Percentiles rank a stretch among this genome's conserved stretches.
Conservation (phyloP, 2,888 invertebrate species). For the Coelopa pilipes region DNA sequence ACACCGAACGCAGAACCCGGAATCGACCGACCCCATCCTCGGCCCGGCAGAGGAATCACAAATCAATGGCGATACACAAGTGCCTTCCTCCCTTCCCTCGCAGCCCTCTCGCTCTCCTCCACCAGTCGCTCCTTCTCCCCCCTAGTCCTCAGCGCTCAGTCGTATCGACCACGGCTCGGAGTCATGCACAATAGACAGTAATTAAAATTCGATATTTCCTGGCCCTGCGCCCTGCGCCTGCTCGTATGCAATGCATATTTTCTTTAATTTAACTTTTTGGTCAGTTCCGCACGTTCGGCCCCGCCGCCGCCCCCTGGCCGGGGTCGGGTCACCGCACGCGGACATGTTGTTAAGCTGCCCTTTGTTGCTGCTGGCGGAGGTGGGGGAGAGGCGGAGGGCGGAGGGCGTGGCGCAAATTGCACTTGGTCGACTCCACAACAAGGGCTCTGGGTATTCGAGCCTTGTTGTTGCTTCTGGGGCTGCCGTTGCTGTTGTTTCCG, state of each 20-base stretch:
- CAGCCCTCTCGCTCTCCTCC: neutral
- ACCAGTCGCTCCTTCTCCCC: neutral
- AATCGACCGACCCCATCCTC: no score
- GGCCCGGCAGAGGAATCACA: no score
- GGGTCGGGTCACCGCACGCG: no score
- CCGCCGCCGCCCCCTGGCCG: no score
- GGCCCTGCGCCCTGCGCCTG: slow-evolving; percentile 22
- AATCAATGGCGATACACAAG: no score
- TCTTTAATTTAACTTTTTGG: slow-evolving; percentile 39
- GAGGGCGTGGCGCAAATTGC: no score
- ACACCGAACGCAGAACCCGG: no score
- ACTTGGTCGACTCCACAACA: no score
- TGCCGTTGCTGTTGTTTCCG: neutral
- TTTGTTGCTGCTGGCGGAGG: neutral
- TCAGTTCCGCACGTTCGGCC: slow-evolving; percentile 40
- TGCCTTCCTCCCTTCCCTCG: neutral
- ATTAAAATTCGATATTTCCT: slow-evolving; percentile 28
- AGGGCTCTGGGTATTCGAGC: no score
- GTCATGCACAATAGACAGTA: slow-evolving; percentile 15
- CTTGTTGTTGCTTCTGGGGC: no score
- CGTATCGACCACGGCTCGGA: neutral
- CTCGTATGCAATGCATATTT: slow-evolving; percentile 25
- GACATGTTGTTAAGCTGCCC: neutral
- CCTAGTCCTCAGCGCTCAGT: neutral
- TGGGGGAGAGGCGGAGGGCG: no score